A percentile compares a stretch with the other conserved stretches of the same genome.
Conservation (phyloP, 2,113 vertebrate species). For the Synchiropus splendidus region DNA sequence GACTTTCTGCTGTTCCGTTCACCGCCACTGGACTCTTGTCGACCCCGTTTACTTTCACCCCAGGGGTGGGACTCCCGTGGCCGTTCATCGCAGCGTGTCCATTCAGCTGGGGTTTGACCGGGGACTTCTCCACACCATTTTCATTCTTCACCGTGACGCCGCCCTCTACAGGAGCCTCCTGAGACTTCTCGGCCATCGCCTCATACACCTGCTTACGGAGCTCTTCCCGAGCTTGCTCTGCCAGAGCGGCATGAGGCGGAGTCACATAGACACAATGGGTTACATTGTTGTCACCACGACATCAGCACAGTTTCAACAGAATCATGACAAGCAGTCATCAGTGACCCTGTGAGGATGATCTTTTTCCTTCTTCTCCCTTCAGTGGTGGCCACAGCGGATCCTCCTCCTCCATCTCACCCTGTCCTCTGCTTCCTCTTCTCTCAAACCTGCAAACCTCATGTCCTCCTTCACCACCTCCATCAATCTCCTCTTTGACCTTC, state of each 20-base stretch:
- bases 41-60: background rate
- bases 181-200: slow-evolving; percentile 75
- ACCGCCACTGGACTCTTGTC: slow-evolving; percentile 3
- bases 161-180: background rate
- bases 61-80: slow-evolving; percentile 1
- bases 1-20: background rate
- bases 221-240: slow-evolving; percentile 90
- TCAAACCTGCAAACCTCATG: too few species aligned
- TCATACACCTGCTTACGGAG: slow-evolving; percentile 95
- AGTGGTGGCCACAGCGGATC: too few species aligned
- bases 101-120: background rate
- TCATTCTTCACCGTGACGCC: slow-evolving; percentile 4
- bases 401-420: too few species aligned
- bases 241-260: slow-evolving; percentile 20
- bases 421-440: too few species aligned
- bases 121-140: background rate
- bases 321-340: too few species aligned
- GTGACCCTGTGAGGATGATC: too few species aligned
- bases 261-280: too few species aligned
- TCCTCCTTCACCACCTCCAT: too few species aligned
- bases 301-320: too few species aligned
- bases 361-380: too few species aligned
- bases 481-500: too few species aligned
- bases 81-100: background rate
- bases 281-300: too few species aligned